Evolutionary conservation across 2,888 invertebrate genomes (phyloP).

Genomic region (Ferdinandea cuprea): DNA sequence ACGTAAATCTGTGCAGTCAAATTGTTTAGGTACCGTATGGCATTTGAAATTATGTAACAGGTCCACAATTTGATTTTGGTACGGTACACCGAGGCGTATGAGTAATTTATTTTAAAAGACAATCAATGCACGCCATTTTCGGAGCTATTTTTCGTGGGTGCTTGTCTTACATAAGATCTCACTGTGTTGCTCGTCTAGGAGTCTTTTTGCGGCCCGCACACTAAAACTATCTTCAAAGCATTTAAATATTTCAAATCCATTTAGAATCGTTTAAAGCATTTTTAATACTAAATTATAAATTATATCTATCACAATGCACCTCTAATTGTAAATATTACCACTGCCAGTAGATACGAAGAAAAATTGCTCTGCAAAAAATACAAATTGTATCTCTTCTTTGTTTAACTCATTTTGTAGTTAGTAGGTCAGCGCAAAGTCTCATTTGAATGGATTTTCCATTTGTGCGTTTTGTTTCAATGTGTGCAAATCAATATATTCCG

Average conservation of each 20-base stretch:
- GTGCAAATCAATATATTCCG: background rate
- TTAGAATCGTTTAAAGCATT: no score
- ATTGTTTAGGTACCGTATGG: background rate
- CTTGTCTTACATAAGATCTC: background rate
- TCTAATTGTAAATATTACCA: no score
- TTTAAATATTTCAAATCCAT: no score
- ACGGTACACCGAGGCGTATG: conserved; percentile 1
- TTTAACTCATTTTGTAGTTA: conserved; percentile 10
- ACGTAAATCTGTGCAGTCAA: background rate
- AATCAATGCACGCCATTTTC: background rate
- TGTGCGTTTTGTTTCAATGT: background rate
- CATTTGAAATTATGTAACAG: background rate
- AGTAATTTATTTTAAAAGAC: background rate
- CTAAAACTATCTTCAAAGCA: no score
- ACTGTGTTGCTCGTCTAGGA: no score
- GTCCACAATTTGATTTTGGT: background rate
- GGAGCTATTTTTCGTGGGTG: background rate
- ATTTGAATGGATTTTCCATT: background rate
- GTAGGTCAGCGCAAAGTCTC: conserved; percentile 7
- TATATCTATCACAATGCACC: no score
- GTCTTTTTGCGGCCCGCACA: no score
- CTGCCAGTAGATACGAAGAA: no score
- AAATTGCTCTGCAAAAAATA: no score
- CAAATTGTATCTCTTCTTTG: conserved; percentile 1
- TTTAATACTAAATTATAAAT: no score